Evolutionary conservation across 2,797 vertebrate genomes (phyloP), one percentile per base, ranked within the genome.

Genomic region (Cyclopterus lumpus): DNA sequence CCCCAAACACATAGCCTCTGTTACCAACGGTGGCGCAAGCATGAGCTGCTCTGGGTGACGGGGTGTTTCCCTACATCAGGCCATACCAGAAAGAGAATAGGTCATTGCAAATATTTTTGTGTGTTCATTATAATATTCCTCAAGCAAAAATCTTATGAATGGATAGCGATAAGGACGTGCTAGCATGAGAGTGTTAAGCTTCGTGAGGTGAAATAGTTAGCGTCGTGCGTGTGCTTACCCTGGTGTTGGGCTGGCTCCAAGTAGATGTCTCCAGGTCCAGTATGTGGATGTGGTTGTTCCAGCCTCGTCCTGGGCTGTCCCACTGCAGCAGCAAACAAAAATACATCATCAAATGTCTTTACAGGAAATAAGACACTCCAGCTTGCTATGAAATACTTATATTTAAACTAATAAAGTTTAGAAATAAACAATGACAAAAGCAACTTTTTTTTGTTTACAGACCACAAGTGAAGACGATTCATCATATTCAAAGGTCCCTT

Each of bases 281-380:
- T 83, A 98, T 78, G 2, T 99, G 98, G 63, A 99, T 95, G 8
- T 99, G 97, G 80, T 99, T 97, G 0, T 99, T 99, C 98, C 98
- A 99, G 36, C 98, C 98, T 88, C 98, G 92, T 5, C 96, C 95
- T 60, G 94, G 95, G 60, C 95, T 91, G 84, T 95, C 92, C 65
- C 91, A 92, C 95, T 95, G 83, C 16, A 74, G 57, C 30, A 32
- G 16, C 30, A 88, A 40, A 40, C 28, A 34, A 54, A 22, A 46
- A 58, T 2, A n/a, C 8, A 49, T 26, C 49, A 51, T 24, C 49
- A 24, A 16, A 4, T 30, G 9, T 30, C 40, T 54, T 51, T 66
- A 38, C 22, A 36, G 16, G 6, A 53, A n/a, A 28, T 6, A 44
- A 44, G 20, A 70, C 22, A 34, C 10, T 40, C 12, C 5, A 16